Conservation (phyloP, 2,113 vertebrate genomes). For the Corythaixoides concolor region DNA sequence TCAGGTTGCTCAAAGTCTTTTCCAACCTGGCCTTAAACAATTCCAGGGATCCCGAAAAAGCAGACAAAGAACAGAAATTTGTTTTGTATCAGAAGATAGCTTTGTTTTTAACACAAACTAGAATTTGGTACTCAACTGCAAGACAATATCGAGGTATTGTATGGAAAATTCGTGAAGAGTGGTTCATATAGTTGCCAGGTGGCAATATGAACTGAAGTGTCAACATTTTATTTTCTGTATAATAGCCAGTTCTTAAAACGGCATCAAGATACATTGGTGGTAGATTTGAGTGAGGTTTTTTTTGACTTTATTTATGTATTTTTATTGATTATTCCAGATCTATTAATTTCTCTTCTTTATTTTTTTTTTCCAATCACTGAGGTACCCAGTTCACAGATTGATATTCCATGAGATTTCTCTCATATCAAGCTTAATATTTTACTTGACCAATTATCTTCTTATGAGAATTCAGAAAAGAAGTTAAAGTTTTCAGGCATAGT, state of each 20-base stretch:
- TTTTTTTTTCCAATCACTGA: neutral
- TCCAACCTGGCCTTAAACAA: too few relatives aligned
- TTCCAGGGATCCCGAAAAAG: too few relatives aligned
- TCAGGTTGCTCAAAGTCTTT: too few relatives aligned
- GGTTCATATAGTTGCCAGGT: neutral
- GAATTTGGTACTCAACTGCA: neutral
- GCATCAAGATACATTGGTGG: too few relatives aligned
- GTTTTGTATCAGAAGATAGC: neutral
- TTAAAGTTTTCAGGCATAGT: neutral
- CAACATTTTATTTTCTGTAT: neutral
- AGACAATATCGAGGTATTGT: neutral
- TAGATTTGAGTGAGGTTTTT: too few relatives aligned
- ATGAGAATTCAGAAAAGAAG: neutral
- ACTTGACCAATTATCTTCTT: neutral
- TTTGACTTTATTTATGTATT: neutral
- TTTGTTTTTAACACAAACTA: too few relatives aligned
- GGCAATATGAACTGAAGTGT: neutral
- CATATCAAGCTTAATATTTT: neutral
- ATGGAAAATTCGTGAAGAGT: neutral
- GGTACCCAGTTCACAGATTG: accelerated
- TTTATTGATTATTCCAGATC: neutral
- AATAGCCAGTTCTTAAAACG: neutral
- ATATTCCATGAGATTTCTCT: neutral
- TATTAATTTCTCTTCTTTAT: neutral
- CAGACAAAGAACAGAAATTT: neutral